Base-by-base conservation (phyloP, 2,113 vertebrate species). In the Eulacestoma nigropectus region DNA sequence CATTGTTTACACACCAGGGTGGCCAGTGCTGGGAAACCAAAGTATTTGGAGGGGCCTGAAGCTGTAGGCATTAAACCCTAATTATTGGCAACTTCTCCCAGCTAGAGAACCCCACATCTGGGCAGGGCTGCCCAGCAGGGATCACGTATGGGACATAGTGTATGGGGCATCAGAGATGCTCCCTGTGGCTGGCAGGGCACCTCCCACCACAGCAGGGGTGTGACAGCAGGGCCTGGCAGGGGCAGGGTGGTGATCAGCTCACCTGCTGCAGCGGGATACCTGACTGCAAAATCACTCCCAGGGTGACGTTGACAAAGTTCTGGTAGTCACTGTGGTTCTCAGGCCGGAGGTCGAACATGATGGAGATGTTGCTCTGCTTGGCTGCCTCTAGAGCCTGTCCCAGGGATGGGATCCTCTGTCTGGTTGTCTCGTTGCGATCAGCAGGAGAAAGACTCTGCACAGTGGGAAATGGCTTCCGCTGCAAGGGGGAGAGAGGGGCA, bases 261-360 rank as follows among this genome's bases (percentile, higher is more conserved):
- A 99, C 99, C 97, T 98, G 97, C 23, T 96, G 84, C 10, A 81
- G 97, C 1, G 95, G 89, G 69, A 99, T 98, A 32, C 88, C 83
- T 9, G 96, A 99, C 2, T 57, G 3, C 19, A 98, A 73, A 87
- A 98, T 99, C 49, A 90, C 97, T 2, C 57, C 14, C 49, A 98
- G 92, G 13, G 96, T 98, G 84, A 95, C 76, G 21, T 97, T 94
- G 63, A 98, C 98, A 9, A 99, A 98, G 44, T 95, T 75, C 62
- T 96, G 62, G 50, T 98, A 96, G 35, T 96, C 95, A 23, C 98
- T 96, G 83, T 97, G 98, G 39, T 78, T 91, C 69, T 97, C 97
- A 4, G 98, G 98, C 69, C 97, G 97, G 7, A 99, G 91, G 93
- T 99, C 99, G 46, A 99, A 99, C 47, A 99, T 98, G 85, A 99